Evolutionary conservation across 2,797 vertebrate species (phyloP).

Genomic region (Sebastes vulpes): DNA sequence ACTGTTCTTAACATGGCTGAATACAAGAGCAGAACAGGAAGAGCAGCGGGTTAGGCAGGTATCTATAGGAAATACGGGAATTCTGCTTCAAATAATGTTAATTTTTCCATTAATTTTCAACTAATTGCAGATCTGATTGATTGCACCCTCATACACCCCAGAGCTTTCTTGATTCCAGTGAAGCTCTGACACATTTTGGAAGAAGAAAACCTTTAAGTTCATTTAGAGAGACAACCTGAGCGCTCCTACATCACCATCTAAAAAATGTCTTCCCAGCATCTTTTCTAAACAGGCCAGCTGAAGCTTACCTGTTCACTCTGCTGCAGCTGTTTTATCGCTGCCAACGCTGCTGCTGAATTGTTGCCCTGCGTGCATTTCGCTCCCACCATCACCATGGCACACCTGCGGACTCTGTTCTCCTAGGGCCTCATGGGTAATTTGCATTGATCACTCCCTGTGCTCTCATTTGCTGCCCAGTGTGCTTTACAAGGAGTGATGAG

Average conservation of each 20-base stretch:
- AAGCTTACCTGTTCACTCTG: neutral
- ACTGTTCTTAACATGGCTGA: no score
- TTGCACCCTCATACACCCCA: neutral
- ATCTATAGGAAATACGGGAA: no score
- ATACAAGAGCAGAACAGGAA: accelerated
- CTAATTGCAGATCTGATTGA: neutral
- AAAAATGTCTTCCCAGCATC: neutral
- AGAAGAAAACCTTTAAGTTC: neutral
- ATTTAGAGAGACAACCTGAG: neutral
- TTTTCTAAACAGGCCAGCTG: neutral
- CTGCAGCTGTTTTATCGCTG: slow-evolving; percentile 13
- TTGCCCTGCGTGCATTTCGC: slow-evolving; percentile 19
- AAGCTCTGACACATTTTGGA: neutral
- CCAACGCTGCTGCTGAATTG: slow-evolving; percentile 19
- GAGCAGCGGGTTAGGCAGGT: no score
- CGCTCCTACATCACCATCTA: neutral
- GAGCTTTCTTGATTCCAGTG: neutral
- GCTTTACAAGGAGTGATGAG: slow-evolving; percentile 45
- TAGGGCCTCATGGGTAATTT: slow-evolving; percentile 55
- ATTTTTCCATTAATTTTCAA: neutral
- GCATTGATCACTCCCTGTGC: slow-evolving; percentile 66
- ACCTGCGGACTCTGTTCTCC: slow-evolving; percentile 31
- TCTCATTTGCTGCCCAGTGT: slow-evolving; percentile 52
- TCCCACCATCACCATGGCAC: neutral
- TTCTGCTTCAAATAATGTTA: no score